Percentiles rank a stretch among this genome's conserved stretches.
phyloP scores from a whole-genome alignment of 2,888 invertebrate species.

The Caenorhabditis sulstoni region DNA sequence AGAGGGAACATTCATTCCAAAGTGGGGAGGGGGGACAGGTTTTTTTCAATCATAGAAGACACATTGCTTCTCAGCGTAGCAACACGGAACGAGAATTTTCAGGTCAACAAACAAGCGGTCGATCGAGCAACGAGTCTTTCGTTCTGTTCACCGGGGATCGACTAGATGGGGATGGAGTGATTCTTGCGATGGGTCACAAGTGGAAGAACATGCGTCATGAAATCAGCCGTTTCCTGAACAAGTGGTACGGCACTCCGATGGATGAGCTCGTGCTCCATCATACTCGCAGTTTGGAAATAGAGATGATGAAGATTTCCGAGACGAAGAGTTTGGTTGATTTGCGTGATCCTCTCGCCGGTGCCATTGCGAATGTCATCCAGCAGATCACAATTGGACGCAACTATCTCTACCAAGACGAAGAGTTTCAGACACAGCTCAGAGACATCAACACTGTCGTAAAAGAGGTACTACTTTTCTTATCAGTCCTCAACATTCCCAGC shows the following conservation, averaged over 20 bases:
- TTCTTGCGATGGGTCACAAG: slow-evolving; percentile 71
- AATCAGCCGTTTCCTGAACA: slow-evolving; percentile 45
- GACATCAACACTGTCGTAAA: slow-evolving; percentile 64
- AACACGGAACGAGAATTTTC: slow-evolving; percentile 1
- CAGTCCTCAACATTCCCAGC: too few species aligned
- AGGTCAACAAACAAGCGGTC: slow-evolving; percentile 62
- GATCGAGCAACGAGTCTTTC: slow-evolving; percentile 71
- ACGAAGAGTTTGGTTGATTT: slow-evolving; percentile 63
- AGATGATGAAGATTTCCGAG: slow-evolving; percentile 47
- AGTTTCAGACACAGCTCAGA: slow-evolving; percentile 65
- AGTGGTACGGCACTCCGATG: slow-evolving; percentile 55
- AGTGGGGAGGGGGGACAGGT: not conserved
- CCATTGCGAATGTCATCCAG: slow-evolving; percentile 80
- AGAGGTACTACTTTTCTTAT: slow-evolving; percentile 54
- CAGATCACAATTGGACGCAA: slow-evolving; percentile 77
- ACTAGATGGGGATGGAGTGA: slow-evolving; percentile 75
- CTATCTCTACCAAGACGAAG: slow-evolving; percentile 71
- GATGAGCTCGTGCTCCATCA: slow-evolving; percentile 59
- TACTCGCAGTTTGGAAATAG: slow-evolving; percentile 40
- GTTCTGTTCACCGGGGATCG: slow-evolving; percentile 72
- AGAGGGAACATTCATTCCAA: not conserved
- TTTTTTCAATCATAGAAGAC: not conserved
- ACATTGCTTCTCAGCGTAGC: not conserved
- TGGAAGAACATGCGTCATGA: slow-evolving; percentile 68
- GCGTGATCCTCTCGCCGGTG: slow-evolving; percentile 68